phyloP scores from a whole-genome alignment of 2,797 vertebrate genomes.

The Rhinella marina region DNA sequence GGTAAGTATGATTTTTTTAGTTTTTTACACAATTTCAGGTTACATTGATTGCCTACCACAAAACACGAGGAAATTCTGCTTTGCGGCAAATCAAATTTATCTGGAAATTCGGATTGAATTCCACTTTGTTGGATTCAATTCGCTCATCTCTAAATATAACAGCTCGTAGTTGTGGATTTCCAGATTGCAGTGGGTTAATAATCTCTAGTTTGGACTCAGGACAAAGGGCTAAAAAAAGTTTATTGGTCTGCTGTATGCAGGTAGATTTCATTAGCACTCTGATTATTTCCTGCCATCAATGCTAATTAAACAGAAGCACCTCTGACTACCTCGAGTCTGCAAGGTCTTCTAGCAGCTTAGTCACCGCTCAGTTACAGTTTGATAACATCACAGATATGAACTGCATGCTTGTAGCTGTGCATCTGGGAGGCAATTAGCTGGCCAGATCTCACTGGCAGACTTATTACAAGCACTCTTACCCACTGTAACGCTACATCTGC shows the following conservation, averaged over 20 bases:
- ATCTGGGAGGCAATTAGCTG: slow-evolving; percentile 58
- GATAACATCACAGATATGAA: slow-evolving; percentile 49
- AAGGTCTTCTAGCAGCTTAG: slow-evolving; percentile 45
- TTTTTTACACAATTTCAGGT: too few species aligned
- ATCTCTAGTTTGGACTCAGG: slow-evolving; percentile 48
- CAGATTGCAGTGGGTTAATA: slow-evolving; percentile 37
- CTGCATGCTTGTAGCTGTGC: slow-evolving; percentile 10
- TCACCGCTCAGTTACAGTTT: slow-evolving; percentile 51
- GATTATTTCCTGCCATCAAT: slow-evolving; percentile 55
- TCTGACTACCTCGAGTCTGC: slow-evolving; percentile 53
- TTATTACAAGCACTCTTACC: slow-evolving; percentile 53
- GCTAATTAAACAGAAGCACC: slow-evolving; percentile 58
- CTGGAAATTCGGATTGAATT: too few species aligned
- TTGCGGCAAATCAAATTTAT: too few species aligned
- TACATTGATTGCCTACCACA: too few species aligned
- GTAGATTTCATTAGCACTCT: slow-evolving; percentile 58
- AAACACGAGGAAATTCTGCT: too few species aligned
- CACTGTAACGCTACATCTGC: slow-evolving; percentile 3
- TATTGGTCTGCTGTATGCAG: slow-evolving; percentile 40
- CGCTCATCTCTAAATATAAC: too few species aligned
- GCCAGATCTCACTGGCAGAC: slow-evolving; percentile 27
- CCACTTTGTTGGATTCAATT: too few species aligned
- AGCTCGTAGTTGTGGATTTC: slow-evolving; percentile 56
- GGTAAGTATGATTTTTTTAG: too few species aligned
- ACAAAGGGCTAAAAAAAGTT: slow-evolving; percentile 44